Conservation (phyloP, 2,888 invertebrate species). For the Drymonia ruficornis region DNA sequence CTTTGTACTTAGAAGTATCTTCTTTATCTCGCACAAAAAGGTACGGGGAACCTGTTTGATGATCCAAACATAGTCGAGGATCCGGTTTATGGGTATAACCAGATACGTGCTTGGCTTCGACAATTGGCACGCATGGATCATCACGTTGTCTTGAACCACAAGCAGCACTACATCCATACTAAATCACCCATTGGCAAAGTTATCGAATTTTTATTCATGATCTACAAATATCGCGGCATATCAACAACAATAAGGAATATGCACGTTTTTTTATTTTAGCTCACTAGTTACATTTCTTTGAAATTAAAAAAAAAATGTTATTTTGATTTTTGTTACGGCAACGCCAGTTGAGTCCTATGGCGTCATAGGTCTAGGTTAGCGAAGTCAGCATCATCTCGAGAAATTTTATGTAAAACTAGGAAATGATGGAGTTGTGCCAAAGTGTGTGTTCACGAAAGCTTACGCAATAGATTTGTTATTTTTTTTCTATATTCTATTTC, state of each 20-base stretch:
- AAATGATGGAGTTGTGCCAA: no score
- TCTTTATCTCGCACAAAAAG: constrained; percentile 47
- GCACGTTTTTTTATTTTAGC: no score
- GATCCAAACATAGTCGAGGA: constrained; percentile 48
- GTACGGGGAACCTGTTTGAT: constrained; percentile 37
- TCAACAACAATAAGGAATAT: constrained; percentile 31
- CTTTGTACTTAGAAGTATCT: constrained; percentile 24
- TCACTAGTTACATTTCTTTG: no score
- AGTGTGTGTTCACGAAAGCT: no score
- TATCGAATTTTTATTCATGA: constrained; percentile 7
- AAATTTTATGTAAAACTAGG: no score
- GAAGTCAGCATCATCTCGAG: no score
- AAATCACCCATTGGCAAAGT: background rate
- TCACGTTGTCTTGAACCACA: constrained; percentile 40
- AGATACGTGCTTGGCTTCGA: constrained; percentile 59
- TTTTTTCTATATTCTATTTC: no score
- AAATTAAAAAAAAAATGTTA: no score
- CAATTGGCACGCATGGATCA: constrained; percentile 55
- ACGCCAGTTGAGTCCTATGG: no score
- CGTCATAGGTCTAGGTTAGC: no score
- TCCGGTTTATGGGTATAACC: constrained; percentile 77
- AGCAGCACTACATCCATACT: background rate
- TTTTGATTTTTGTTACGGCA: no score
- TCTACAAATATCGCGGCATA: constrained; percentile 25
- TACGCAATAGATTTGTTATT: no score